Evolutionary conservation across 2,888 invertebrate genomes (phyloP), one percentile per base, ranked within the genome.

Genomic region (Dasypogon diadema): DNA sequence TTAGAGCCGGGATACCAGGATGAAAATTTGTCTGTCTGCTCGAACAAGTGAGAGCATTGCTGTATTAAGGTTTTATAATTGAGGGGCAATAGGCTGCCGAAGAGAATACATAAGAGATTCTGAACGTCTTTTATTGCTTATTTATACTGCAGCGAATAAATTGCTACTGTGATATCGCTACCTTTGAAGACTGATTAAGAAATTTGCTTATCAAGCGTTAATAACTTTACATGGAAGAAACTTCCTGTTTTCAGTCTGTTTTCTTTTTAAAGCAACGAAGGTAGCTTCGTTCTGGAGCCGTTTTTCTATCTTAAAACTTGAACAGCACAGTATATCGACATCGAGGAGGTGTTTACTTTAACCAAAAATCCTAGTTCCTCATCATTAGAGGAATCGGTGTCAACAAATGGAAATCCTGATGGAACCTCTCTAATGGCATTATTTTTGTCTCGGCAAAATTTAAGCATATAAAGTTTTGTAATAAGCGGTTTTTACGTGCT

Each of bases 401-500:
- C n/a, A n/a, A n/a, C n/a, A n/a, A n/a, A n/a, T n/a, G n/a, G n/a
- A n/a, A n/a, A n/a, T n/a, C n/a, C n/a, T n/a, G n/a, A n/a, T n/a
- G n/a, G n/a, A n/a, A n/a, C n/a, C n/a, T n/a, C n/a, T n/a, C n/a
- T n/a, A n/a, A n/a, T n/a, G n/a, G n/a, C n/a, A n/a, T n/a, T n/a
- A n/a, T n/a, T n/a, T 24, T 2, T 42, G 65, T 16, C 22, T 46
- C 48, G 48, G 48, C 65, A 14, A 65, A 48, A 48, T 65, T 65
- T 10, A 46, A 65, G 48, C 42, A 24, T 65, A 46, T 18, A 46
- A 65, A 65, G 65, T 65, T 46, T n/a, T 65, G 48, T 24, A 65
- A 65, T 65, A 65, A 42, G 48, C 48, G 65, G 46, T 65, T 65
- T 65, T 65, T 42, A 65, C 65, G 48, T 46, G 65, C 65, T 65